A percentile compares a stretch with the other conserved stretches of the same genome.
Conservation (phyloP, 1,140 invertebrate species). For the Cydia strobilella region DNA sequence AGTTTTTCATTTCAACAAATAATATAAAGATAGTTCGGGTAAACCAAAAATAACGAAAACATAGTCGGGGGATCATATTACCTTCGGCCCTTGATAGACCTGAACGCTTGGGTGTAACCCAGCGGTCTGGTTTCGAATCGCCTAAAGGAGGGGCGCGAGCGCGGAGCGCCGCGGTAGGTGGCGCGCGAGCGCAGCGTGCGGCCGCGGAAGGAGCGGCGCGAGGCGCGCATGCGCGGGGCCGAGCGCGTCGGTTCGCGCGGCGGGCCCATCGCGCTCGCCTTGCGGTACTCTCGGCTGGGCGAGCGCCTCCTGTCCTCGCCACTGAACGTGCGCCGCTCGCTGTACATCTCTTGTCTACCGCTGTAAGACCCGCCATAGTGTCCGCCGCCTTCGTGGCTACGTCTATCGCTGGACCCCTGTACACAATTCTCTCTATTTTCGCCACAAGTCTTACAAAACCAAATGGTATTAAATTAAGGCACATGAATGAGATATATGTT, state of each 20-base stretch:
- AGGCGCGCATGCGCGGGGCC: constrained; percentile 57
- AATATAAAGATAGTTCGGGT: constrained; percentile 5
- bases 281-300: constrained; percentile 75
- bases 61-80: constrained; percentile 54
- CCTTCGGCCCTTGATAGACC: constrained; percentile 71
- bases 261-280: constrained; percentile 72
- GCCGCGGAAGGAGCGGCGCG: constrained; percentile 75
- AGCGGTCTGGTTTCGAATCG: constrained; percentile 68
- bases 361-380: constrained; percentile 75
- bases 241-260: constrained; percentile 67
- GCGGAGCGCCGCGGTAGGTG: constrained; percentile 68
- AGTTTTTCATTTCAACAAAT: constrained; percentile 16
- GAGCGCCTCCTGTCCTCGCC: constrained; percentile 72
- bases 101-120: constrained; percentile 67
- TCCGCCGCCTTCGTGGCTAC: constrained; percentile 77
- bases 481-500: constrained; percentile 25
- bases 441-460: constrained; percentile 48
- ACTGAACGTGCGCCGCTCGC: constrained; percentile 72
- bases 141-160: constrained; percentile 64
- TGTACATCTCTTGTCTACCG: constrained; percentile 75
- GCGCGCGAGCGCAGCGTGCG: constrained; percentile 70
- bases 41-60: constrained; percentile 50
- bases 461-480: constrained; percentile 46
- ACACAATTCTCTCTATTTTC: constrained; percentile 76
- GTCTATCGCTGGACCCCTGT: constrained; percentile 79